Percentiles rank a stretch among this genome's conserved stretches.
These are phyloP conservation scores for Deilephila porcellus DNA, from an alignment of 2,888 invertebrate species.

Conservation along the genomic window DNA sequence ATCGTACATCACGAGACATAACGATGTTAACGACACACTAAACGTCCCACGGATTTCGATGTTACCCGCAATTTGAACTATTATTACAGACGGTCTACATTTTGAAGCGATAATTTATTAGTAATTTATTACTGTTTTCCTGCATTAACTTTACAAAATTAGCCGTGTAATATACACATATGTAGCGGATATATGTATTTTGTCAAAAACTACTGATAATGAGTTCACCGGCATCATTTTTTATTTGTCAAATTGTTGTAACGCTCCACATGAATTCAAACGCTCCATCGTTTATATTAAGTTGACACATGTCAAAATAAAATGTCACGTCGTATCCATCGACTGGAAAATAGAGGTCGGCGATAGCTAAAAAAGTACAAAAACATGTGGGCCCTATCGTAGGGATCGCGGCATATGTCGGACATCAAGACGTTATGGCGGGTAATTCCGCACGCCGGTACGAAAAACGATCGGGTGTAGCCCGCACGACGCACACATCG, in stretches of 20 bases:
- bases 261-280: neutral
- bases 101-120: constrained; percentile 28
- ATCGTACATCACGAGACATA: constrained; percentile 25
- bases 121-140: constrained; percentile 25
- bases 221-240: neutral
- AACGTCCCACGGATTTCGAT: constrained; percentile 30
- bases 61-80: constrained; percentile 30
- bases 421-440: constrained; percentile 79
- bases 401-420: constrained; percentile 70
- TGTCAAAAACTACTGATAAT: neutral
- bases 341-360: constrained; percentile 57
- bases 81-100: constrained; percentile 30
- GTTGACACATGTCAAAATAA: constrained; percentile 41
- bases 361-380: constrained; percentile 68
- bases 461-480: constrained; percentile 63
- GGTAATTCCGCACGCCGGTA: constrained; percentile 73
- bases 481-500: constrained; percentile 12
- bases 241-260: neutral
- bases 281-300: neutral
- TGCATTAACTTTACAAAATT: constrained; percentile 23
- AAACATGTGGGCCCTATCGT: constrained; percentile 67
- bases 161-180: neutral
- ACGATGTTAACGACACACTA: constrained; percentile 34
- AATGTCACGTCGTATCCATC: constrained; percentile 54
- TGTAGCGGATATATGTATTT: neutral